phyloP scores from a whole-genome alignment of 2,797 vertebrate genomes.

The Ceyx erithaca region DNA sequence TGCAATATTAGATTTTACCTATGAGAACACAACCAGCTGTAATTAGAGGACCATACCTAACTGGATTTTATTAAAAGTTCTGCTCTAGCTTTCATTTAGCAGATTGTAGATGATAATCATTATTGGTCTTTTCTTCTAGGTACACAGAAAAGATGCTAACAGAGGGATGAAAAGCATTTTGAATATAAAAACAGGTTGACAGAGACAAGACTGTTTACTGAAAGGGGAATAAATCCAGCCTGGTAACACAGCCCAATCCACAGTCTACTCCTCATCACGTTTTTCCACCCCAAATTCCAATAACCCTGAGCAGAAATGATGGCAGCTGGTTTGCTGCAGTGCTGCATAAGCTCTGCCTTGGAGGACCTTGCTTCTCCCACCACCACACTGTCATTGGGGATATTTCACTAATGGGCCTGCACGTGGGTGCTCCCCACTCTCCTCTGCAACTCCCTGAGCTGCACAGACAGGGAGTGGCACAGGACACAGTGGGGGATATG shows the following conservation, averaged over 20 bases:
- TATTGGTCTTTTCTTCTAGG: background rate
- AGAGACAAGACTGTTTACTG: background rate
- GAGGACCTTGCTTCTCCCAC: background rate
- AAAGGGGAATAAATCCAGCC: background rate
- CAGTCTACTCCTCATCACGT: too few species aligned
- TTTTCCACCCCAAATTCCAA: background rate
- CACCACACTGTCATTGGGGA: accelerated
- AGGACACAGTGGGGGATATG: background rate
- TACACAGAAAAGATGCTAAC: background rate
- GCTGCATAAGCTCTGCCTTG: accelerated
- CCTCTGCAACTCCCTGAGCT: background rate
- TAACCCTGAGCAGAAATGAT: background rate
- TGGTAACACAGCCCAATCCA: background rate
- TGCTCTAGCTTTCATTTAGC: background rate
- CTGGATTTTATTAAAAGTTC: background rate
- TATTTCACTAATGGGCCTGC: accelerated
- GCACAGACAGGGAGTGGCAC: too few species aligned
- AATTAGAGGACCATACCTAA: background rate
- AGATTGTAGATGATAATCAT: background rate
- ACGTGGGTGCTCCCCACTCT: accelerated
- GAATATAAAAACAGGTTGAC: background rate
- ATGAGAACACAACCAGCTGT: background rate
- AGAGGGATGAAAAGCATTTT: background rate
- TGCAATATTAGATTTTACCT: background rate
- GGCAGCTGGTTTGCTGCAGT: accelerated